These are phyloP conservation scores for Paralichthys olivaceus DNA, from an alignment of 2,113 vertebrate species.

Conservation along the genomic window DNA sequence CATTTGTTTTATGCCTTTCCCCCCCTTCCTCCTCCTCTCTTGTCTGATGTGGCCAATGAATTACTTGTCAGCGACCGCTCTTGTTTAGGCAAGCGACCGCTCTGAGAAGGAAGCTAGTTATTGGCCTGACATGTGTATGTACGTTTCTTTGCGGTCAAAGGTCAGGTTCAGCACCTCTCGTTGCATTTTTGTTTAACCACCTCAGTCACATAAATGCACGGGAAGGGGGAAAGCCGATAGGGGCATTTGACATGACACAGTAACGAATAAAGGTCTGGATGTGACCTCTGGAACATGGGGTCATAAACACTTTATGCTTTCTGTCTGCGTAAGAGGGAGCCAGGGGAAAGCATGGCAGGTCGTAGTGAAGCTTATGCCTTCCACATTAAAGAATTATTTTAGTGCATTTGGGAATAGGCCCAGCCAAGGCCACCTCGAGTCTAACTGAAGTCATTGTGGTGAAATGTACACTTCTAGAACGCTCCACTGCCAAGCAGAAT, in stretches of 20 bases:
- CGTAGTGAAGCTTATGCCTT: conserved; percentile 40
- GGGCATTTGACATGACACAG: conserved; percentile 72
- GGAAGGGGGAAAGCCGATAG: conserved; percentile 70
- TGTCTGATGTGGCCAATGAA: conserved; percentile 48
- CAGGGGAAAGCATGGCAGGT: conserved; percentile 39
- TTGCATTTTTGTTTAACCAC: conserved; percentile 79
- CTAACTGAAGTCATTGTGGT: conserved; percentile 49
- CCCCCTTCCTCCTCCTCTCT: conserved; percentile 2
- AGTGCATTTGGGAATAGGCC: conserved; percentile 54
- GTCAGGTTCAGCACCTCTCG: conserved; percentile 71
- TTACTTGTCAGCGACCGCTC: conserved; percentile 63
- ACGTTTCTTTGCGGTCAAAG: conserved; percentile 63
- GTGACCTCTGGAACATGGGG: conserved; percentile 67
- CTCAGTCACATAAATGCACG: conserved; percentile 69
- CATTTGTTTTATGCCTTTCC: conserved; percentile 23
- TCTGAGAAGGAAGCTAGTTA: conserved; percentile 77
- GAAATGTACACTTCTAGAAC: conserved; percentile 63
- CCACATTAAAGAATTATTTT: conserved; percentile 61
- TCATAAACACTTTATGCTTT: conserved; percentile 78
- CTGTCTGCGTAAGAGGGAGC: conserved; percentile 46
- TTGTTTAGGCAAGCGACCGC: conserved; percentile 55
- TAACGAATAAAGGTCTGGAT: conserved; percentile 70
- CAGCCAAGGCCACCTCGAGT: conserved; percentile 67
- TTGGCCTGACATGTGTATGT: conserved; percentile 77
- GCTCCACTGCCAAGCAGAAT: conserved; percentile 57